Percentiles rank a stretch among this genome's conserved stretches.
Conservation (phyloP, 2,797 vertebrate genomes). For the Apogon talboti region DNA sequence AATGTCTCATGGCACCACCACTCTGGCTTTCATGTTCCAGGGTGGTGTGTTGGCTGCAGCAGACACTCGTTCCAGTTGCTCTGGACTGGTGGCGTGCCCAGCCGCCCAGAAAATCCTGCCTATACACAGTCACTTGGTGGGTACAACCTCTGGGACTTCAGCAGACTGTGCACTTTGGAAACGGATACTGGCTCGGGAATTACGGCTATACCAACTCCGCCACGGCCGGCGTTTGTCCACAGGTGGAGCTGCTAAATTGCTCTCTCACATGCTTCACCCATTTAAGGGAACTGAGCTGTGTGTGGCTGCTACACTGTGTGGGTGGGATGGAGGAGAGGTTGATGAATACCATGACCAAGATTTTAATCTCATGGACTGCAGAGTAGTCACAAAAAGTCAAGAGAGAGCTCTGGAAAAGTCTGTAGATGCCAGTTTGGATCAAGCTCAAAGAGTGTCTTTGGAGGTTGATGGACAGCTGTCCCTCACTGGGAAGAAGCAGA, state of each 20-base stretch:
- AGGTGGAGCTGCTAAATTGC: slow-evolving; percentile 85
- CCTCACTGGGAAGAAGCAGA: neutral
- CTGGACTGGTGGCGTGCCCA: slow-evolving; percentile 84
- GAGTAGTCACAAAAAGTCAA: slow-evolving; percentile 39
- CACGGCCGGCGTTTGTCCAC: slow-evolving; percentile 84
- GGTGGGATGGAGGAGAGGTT: slow-evolving; percentile 85
- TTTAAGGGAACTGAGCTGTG: slow-evolving; percentile 89
- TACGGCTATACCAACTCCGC: slow-evolving; percentile 86
- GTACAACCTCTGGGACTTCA: slow-evolving; percentile 89
- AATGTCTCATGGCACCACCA: slow-evolving; percentile 89
- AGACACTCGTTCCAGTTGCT: slow-evolving; percentile 90
- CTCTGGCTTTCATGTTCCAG: slow-evolving; percentile 88
- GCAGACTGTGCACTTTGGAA: slow-evolving; percentile 89
- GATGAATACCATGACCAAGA: slow-evolving; percentile 28
- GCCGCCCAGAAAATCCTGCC: slow-evolving; percentile 87
- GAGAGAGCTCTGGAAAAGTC: slow-evolving; percentile 16
- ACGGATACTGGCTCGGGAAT: slow-evolving; percentile 84
- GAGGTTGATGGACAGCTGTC: neutral
- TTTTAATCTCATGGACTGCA: slow-evolving; percentile 31
- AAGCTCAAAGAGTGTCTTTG: slow-evolving; percentile 14
- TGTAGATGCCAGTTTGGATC: slow-evolving; percentile 4
- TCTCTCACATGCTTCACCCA: slow-evolving; percentile 86
- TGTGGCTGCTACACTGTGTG: slow-evolving; percentile 89
- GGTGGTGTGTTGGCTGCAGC: slow-evolving; percentile 89
- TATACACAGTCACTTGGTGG: slow-evolving; percentile 88